Conservation (phyloP, 1,140 invertebrate species). For the Drosophila bifasciata region DNA sequence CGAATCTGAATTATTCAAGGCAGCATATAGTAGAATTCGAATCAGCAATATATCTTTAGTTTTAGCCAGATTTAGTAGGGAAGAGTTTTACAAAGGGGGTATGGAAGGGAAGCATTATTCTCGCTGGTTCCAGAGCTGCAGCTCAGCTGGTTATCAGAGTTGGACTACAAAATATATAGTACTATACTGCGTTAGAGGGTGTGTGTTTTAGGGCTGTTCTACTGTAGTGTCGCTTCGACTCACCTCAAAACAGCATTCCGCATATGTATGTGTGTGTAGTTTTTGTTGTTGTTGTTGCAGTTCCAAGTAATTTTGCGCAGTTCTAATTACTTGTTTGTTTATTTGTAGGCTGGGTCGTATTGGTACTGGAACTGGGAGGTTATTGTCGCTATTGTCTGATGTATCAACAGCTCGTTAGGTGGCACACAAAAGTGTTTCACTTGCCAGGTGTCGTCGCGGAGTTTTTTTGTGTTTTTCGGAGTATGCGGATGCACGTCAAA, state of each 20-base stretch:
- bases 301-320: constrained; percentile 68
- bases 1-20: constrained; percentile 64
- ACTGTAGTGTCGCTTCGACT: constrained; percentile 36
- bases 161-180: constrained; percentile 27
- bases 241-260: constrained; percentile 57
- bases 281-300: constrained; percentile 39
- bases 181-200: constrained; percentile 39
- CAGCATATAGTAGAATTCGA: constrained; percentile 7
- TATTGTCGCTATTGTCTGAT: constrained; percentile 19
- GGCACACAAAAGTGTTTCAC: constrained; percentile 48
- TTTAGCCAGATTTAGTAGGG: constrained; percentile 37
- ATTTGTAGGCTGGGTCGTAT: constrained; percentile 29
- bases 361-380: constrained; percentile 4
- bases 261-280: constrained; percentile 38
- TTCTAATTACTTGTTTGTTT: constrained; percentile 66
- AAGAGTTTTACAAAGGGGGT: neutral
- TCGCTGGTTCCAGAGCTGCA: constrained; percentile 5
- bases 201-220: constrained; percentile 29
- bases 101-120: no score
- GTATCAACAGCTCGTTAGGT: constrained; percentile 34
- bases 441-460: constrained; percentile 52
- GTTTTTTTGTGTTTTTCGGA: constrained; percentile 34
- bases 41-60: constrained; percentile 10
- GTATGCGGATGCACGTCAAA: constrained; percentile 66
- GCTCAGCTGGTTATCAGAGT: constrained; percentile 30